Base-by-base conservation (phyloP, 1,140 invertebrate genomes). In the Orius insidiosus region DNA sequence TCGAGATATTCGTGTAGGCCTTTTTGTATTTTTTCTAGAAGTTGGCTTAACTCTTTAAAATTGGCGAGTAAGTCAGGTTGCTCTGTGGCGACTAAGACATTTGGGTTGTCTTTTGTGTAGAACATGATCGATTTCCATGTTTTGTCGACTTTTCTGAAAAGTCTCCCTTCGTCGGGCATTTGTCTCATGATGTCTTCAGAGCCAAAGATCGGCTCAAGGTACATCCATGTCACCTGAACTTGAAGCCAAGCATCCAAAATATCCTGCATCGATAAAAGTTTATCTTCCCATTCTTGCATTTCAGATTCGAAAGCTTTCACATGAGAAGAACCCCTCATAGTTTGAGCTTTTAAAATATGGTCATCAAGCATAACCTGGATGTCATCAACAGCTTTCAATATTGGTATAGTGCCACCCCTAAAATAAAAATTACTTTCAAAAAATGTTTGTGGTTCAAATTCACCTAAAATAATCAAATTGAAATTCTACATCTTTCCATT, bases 101-200 rank as follows among this genome's bases (percentile, higher is more conserved):
- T 71, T 0, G 71, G 69, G 60, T 83, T 69, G 53, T 71, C 67
- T 8, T 63, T 60, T 1, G 76, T 83, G 53, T 75, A 72, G 0
- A 63, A 60, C 80, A 93, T 93, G n/a, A 97, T 78, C n/a, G 71
- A 68, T 3, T 80, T 69, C 92, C 92, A 97, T 36, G 71, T 76
- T 53, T 68, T 63, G 55, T 75, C 69, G 2, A 72, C 81, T 30
- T 72, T 68, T 34, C 72, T 72, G 57, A 93, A 93, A 59, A 86
- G 83, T 13, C 85, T 73, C 0, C 88, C 85, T 59, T 97, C 93
- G 0, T 78, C 77, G 0, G 93, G 92, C 93, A 98, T 97, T 64
- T 98, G 93, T 5, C 90, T 75, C 78, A 92, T 89, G 41, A 98
- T 97, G 63, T 98, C 94, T 55, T 94, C 90, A 1, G 88, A 93